These are phyloP conservation scores for Leptarthrus brevirostris DNA, from an alignment of 2,888 invertebrate genomes.

Conservation along the genomic window DNA sequence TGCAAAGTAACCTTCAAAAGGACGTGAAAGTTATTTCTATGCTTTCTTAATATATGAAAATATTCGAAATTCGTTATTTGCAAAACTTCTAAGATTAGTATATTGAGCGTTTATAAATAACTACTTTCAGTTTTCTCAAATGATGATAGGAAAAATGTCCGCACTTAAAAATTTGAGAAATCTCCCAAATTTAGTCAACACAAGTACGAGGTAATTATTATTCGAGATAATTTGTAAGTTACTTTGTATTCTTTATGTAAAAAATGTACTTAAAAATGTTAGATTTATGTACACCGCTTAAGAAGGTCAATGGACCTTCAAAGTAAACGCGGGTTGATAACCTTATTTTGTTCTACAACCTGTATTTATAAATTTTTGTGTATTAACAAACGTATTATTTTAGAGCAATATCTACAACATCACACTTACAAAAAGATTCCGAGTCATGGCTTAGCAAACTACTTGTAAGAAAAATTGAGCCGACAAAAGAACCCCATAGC, in stretches of 20 bases:
- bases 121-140: no score
- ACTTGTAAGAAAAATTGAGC: constrained; percentile 90
- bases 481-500: constrained; percentile 96
- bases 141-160: constrained; percentile 1
- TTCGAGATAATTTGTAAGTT: no score
- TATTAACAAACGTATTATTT: background rate
- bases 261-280: no score
- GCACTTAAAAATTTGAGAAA: constrained; percentile 5
- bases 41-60: no score
- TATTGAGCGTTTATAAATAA: no score
- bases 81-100: no score
- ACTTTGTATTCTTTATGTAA: no score
- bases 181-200: background rate
- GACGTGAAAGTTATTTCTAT: background rate
- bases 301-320: constrained; percentile 18
- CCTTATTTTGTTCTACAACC: background rate
- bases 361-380: no score
- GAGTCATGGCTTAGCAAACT: constrained; percentile 92
- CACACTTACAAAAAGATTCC: constrained; percentile 57
- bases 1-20: constrained; percentile 32
- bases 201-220: constrained; percentile 11
- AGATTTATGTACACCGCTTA: background rate
- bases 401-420: constrained; percentile 16
- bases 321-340: background rate
- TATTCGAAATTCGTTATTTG: no score